A percentile compares a stretch with the other conserved stretches of the same genome.
Evolutionary conservation across 2,888 invertebrate genomes (phyloP).

Genomic region (Troides helena): DNA sequence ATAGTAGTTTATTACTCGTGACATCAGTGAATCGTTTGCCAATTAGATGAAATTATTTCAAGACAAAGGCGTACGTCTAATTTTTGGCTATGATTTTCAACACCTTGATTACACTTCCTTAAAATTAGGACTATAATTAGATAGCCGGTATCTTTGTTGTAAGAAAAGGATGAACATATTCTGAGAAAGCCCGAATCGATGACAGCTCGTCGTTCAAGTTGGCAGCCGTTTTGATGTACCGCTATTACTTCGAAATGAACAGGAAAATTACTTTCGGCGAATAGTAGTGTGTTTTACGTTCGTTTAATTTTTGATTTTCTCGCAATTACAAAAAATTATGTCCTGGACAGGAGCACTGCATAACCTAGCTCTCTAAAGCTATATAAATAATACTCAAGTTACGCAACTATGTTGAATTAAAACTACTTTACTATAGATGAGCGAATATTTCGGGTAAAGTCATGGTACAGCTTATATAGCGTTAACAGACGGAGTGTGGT

Average conservation of each 20-base stretch:
- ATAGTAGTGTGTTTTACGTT: slow-evolving; percentile 11
- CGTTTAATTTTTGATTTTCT: not conserved
- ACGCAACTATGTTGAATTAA: too few relatives aligned
- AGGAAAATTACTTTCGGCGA: slow-evolving; percentile 30
- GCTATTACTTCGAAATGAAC: slow-evolving; percentile 29
- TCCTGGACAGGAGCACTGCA: too few relatives aligned
- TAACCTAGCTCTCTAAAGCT: too few relatives aligned
- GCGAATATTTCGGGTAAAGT: too few relatives aligned
- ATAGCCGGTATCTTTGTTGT: not conserved
- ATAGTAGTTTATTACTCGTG: not conserved
- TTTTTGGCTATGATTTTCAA: slow-evolving; percentile 18
- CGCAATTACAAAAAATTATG: slow-evolving; percentile 1
- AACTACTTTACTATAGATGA: too few relatives aligned
- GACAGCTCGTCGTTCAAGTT: slow-evolving; percentile 24
- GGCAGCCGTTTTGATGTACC: slow-evolving; percentile 23
- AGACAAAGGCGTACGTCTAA: slow-evolving; percentile 9
- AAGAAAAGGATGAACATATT: slow-evolving; percentile 7
- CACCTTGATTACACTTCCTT: not conserved
- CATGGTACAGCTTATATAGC: too few relatives aligned
- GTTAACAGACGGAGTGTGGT: too few relatives aligned
- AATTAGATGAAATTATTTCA: slow-evolving; percentile 17
- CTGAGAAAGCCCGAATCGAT: slow-evolving; percentile 17
- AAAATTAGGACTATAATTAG: not conserved
- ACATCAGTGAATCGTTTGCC: slow-evolving; percentile 17
- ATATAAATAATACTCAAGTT: too few relatives aligned